These are phyloP conservation scores for Crotalus viridis DNA, from an alignment of 2,113 vertebrate species.

Conservation along the genomic window DNA sequence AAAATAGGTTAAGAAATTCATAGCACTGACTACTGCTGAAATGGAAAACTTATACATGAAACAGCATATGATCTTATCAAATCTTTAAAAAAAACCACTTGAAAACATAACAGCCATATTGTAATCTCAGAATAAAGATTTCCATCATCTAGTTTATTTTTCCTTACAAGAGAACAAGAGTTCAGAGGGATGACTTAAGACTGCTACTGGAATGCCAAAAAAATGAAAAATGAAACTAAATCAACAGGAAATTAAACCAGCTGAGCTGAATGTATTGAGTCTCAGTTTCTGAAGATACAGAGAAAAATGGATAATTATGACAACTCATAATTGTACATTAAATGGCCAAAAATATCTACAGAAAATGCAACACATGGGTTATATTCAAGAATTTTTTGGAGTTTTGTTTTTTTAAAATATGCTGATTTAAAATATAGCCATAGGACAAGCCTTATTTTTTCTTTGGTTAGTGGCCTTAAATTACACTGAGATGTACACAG, in stretches of 20 bases:
- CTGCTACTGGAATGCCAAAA: conserved; percentile 42
- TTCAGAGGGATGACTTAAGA: conserved; percentile 50
- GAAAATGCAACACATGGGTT: background rate
- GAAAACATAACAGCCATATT: conserved; percentile 31
- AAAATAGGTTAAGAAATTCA: background rate
- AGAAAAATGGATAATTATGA: background rate
- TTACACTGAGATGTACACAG: background rate
- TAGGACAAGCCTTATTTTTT: background rate
- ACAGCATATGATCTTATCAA: background rate
- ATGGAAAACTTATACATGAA: background rate
- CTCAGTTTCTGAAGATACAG: background rate
- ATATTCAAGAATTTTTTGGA: background rate
- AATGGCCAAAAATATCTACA: background rate
- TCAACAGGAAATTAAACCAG: conserved; percentile 50
- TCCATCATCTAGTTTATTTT: conserved; percentile 33
- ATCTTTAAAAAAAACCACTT: background rate
- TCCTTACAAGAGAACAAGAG: conserved; percentile 39
- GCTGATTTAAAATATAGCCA: background rate
- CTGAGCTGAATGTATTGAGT: conserved; percentile 6
- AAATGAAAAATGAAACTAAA: conserved; percentile 58
- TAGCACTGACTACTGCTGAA: background rate
- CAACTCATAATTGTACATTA: conserved; percentile 4
- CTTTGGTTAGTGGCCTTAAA: background rate
- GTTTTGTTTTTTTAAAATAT: background rate
- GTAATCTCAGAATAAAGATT: conserved; percentile 34